Evolutionary conservation across 2,888 invertebrate species (phyloP).

Genomic region (Liopterus haemorrhoidalis): DNA sequence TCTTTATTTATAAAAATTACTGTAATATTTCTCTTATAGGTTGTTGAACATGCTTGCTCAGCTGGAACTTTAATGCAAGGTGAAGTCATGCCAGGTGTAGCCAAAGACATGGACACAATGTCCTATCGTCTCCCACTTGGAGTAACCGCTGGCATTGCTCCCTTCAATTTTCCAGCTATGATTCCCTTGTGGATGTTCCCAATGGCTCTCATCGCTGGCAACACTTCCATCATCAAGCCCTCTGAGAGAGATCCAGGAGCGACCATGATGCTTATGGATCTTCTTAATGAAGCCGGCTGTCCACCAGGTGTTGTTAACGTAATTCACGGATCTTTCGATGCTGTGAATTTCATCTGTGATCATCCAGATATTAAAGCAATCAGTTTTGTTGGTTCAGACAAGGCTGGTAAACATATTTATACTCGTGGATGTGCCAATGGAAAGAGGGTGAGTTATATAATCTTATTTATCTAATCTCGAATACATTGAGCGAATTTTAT

Average conservation of each 20-base stretch:
- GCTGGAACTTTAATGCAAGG: conserved; percentile 90
- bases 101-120: conserved; percentile 95
- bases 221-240: conserved; percentile 91
- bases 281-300: conserved; percentile 88
- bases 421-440: conserved; percentile 84
- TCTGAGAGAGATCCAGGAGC: conserved; percentile 98
- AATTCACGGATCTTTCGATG: conserved; percentile 90
- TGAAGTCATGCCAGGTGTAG: conserved; percentile 78
- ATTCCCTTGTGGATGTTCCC: conserved; percentile 97
- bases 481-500: background rate
- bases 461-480: conserved; percentile 49
- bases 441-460: no score
- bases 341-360: conserved; percentile 97
- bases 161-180: conserved; percentile 99
- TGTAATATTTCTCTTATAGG: conserved; percentile 56
- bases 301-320: conserved; percentile 94
- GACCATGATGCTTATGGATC: conserved; percentile 88
- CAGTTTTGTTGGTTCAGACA: conserved; percentile 97
- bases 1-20: background rate
- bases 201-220: conserved; percentile 81
- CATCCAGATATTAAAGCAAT: conserved; percentile 93
- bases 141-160: conserved; percentile 91
- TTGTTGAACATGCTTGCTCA: conserved; percentile 94
- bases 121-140: conserved; percentile 90
- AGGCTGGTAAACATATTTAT: conserved; percentile 94